Evolutionary conservation across 1,140 invertebrate species (phyloP).

Genomic region (Hycleus phaleratus): DNA sequence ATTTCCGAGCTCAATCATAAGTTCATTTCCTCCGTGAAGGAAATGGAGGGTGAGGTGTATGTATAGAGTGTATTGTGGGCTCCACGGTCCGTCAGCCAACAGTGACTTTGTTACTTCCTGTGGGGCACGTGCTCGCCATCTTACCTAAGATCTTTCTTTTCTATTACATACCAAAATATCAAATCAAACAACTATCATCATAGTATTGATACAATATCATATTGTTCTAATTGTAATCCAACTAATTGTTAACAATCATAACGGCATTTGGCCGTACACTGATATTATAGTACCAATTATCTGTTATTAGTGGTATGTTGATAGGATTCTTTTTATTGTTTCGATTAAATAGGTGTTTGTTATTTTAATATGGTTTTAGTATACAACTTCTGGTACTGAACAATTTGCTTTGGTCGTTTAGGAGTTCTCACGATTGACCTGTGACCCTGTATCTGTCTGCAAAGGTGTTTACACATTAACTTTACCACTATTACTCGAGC

Average conservation of each 20-base stretch:
- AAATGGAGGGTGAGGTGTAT: conserved; percentile 31
- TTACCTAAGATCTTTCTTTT: conserved; percentile 17
- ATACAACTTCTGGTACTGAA: conserved; percentile 22
- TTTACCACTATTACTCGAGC: conserved; percentile 19
- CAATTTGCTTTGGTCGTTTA: conserved; percentile 24
- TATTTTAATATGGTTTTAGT: no score
- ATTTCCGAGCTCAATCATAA: conserved; percentile 35
- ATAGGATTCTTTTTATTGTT: no score
- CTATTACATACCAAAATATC: no score
- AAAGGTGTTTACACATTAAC: conserved; percentile 30
- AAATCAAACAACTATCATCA: no score
- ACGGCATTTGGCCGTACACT: no score
- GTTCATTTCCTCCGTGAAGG: conserved; percentile 32
- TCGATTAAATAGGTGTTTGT: no score
- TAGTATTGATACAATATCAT: no score
- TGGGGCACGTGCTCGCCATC: conserved; percentile 38
- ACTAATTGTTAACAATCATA: no score
- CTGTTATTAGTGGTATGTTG: no score
- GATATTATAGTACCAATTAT: no score
- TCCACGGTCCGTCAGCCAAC: conserved; percentile 37
- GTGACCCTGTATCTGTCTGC: conserved; percentile 20
- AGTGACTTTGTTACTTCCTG: conserved; percentile 36
- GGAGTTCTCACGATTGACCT: conserved; percentile 29
- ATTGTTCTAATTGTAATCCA: no score
- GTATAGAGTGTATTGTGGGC: conserved; percentile 21